Evolutionary conservation across 2,888 invertebrate species (phyloP).

Genomic region (Cosmopolites sordidus): DNA sequence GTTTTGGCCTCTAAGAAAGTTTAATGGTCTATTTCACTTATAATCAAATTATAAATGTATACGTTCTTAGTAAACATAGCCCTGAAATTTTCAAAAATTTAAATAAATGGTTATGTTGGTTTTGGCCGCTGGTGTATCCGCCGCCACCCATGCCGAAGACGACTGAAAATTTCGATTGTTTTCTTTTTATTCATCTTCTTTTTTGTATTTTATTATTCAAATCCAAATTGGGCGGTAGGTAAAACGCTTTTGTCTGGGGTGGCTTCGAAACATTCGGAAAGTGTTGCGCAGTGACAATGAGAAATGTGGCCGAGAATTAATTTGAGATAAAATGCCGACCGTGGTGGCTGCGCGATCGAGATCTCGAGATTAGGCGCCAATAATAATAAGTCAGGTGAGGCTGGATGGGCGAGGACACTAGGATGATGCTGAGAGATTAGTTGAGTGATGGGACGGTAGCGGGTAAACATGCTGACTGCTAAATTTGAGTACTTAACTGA

Average conservation of each 20-base stretch:
- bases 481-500: no score
- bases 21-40: no score
- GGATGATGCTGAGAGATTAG: no score
- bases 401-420: slow-evolving; percentile 13
- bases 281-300: slow-evolving; percentile 17
- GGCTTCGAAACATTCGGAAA: slow-evolving; percentile 2
- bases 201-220: slow-evolving; percentile 9
- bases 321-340: slow-evolving; percentile 25
- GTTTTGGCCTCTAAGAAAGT: no score
- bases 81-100: no score
- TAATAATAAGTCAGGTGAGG: slow-evolving; percentile 23
- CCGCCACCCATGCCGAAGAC: not conserved
- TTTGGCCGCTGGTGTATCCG: no score
- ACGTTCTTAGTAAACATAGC: no score
- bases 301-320: slow-evolving; percentile 22
- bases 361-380: slow-evolving; percentile 27
- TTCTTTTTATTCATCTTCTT: not conserved
- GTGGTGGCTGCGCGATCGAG: slow-evolving; percentile 26
- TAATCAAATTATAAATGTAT: no score
- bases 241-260: slow-evolving; percentile 15
- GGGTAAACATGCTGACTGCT: no score
- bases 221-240: slow-evolving; percentile 17
- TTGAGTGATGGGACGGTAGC: no score
- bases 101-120: no score
- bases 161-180: not conserved